Evolutionary conservation across 2,888 invertebrate genomes (phyloP), one percentile per base, ranked within the genome.

Genomic region (Epinotia brunnichana): DNA sequence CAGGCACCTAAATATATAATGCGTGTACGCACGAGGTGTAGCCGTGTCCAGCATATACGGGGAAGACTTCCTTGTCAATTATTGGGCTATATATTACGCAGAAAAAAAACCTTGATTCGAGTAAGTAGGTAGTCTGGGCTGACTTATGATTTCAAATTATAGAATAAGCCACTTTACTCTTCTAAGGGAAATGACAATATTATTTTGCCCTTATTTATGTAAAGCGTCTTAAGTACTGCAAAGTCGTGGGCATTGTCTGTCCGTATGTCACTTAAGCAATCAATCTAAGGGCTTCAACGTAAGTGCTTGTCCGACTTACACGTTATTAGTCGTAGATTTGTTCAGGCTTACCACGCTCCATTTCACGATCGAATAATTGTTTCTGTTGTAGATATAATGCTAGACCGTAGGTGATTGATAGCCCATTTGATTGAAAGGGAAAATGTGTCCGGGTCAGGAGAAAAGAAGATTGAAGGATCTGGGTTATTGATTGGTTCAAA

Each of bases 271-370:
- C 48, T 48, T 75, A 74, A 81, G 82, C 80, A 85, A 87, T 86
- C 86, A 87, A 85, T 86, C 81, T 83, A 80, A 78, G 77, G 74
- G 78, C 79, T 80, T 81, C 77, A 75, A 74, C 78, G 78, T 81
- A 83, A 87, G 84, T 86, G 85, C 83, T 81, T 85, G 84, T 79
- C 79, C 78, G 83, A 82, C 81, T 79, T 79, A 77, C 78, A 76
- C 80, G 81, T 81, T 85, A 85, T 86, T 86, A 82, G 81, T 76
- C 69, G 79, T 79, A 81, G 84, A 80, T 79, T 69, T 67, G 74
- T 76, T 77, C 80, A 73, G 77, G 78, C 77, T 81, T 83, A 83
- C 76, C 77, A 81, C 82, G 85, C 81, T 78, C 87, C 86, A 88
- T 87, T 90, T 85, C 78, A 78, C 77, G 76, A 69, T 70, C 74